Evolutionary conservation across 2,888 invertebrate species (phyloP).

Genomic region (Dorcus parallelipipedus): DNA sequence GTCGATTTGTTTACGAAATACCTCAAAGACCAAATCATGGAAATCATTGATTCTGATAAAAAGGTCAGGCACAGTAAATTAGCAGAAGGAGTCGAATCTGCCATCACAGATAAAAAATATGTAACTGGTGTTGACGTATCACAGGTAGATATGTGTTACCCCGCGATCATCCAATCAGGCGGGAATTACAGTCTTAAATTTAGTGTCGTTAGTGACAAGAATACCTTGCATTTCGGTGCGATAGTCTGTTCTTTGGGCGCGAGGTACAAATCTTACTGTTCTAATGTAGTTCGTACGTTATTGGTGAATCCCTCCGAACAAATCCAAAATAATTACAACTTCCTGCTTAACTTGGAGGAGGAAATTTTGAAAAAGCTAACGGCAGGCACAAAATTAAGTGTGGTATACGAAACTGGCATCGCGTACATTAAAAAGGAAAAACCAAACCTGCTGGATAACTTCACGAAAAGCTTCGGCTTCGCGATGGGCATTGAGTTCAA

Average conservation of each 20-base stretch:
- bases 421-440: slow-evolving; percentile 82
- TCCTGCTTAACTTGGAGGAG: slow-evolving; percentile 84
- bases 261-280: slow-evolving; percentile 96
- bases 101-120: slow-evolving; percentile 93
- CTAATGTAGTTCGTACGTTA: slow-evolving; percentile 94
- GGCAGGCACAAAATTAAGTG: slow-evolving; percentile 70
- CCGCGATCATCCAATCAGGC: slow-evolving; percentile 98
- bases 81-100: slow-evolving; percentile 91
- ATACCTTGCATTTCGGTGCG: slow-evolving; percentile 90
- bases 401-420: slow-evolving; percentile 80
- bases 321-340: slow-evolving; percentile 86
- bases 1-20: slow-evolving; percentile 96
- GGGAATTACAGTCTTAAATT: slow-evolving; percentile 98
- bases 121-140: slow-evolving; percentile 84
- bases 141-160: slow-evolving; percentile 96
- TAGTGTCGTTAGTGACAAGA: slow-evolving; percentile 92
- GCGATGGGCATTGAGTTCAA: slow-evolving; percentile 98
- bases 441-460: slow-evolving; percentile 78
- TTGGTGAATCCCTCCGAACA: slow-evolving; percentile 87
- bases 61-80: slow-evolving; percentile 95
- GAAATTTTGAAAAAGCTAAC: slow-evolving; percentile 82
- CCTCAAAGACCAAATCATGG: slow-evolving; percentile 96
- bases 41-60: slow-evolving; percentile 97
- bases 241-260: slow-evolving; percentile 94
- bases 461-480: slow-evolving; percentile 95